Base-by-base conservation (phyloP, 2,797 vertebrate genomes). In the Paramormyrops hopkinsi region DNA sequence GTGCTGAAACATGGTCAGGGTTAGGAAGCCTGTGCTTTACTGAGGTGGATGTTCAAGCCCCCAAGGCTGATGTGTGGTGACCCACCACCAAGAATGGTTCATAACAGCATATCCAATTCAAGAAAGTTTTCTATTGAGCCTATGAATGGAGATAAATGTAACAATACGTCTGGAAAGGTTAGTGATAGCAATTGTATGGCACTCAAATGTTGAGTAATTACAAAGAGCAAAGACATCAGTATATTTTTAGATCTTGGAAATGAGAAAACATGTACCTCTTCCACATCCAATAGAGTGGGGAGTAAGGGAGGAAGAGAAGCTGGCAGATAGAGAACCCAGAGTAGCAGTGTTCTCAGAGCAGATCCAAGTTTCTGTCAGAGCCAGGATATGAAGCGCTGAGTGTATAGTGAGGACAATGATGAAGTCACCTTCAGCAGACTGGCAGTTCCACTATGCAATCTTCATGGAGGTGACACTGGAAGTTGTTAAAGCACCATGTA, bases 341-440 rank as follows among this genome's bases (percentile, higher is more conserved):
- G 11, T 14, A 37, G 29, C 62, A 73, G 69, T 73, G 69, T 73
- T 73, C 65, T 33, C 65, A 37, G 65, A 5, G 12, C 65, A 73
- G 69, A 41, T 73, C 29, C 29, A 73, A 37, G 33, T 41, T 73
- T 73, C 69, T 73, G 69, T 73, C 69, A 73, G 69, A 73, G 69
- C 29, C 33, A 73, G 69, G 69, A 73, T 73, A 73, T 37, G 69
- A 37, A 73, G 69, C 41, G 69, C 33, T 73, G 69, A 37, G 29
- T 73, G 29, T 73, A 33, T 41, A 17, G 69, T 37, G 69, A 73
- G 29, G 14, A 33, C 69, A 73, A 73, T 73, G 69, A 73, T 73
- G 29, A 73, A 73, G 69, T 73, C 69, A 73, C 69, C 69, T 73
- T 73, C 69, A 73, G 69, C 69, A 41, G 69, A 73, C 69, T 73